Conservation (phyloP, 2,888 invertebrate species). For the Hedya salicella region DNA sequence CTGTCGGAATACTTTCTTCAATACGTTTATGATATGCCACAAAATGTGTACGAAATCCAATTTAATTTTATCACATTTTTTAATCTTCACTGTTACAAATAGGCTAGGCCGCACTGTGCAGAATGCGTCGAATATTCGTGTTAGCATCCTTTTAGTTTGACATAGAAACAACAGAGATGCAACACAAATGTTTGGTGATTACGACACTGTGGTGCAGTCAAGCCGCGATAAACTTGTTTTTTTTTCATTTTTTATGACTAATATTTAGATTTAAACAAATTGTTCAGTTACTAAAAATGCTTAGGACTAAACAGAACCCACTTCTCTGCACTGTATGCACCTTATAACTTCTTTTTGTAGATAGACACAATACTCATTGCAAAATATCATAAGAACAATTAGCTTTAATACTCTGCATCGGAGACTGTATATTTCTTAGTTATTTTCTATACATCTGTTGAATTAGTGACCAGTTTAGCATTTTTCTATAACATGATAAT, state of each 20-base stretch:
- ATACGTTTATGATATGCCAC: not conserved
- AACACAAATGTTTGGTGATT: too few species aligned
- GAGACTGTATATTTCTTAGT: conserved; percentile 57
- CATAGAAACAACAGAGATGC: too few species aligned
- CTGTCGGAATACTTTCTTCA: not conserved
- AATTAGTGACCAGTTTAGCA: conserved; percentile 49
- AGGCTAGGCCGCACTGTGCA: too few species aligned
- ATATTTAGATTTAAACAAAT: too few species aligned
- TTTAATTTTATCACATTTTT: not conserved
- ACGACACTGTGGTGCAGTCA: too few species aligned
- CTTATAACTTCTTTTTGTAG: conserved; percentile 16
- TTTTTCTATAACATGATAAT: conserved; percentile 41
- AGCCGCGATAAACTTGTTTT: too few species aligned
- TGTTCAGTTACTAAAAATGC: not conserved
- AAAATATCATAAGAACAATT: conserved; percentile 41
- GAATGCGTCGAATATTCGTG: too few species aligned
- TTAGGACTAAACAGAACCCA: conserved; percentile 4
- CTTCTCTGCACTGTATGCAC: not conserved
- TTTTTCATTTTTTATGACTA: too few species aligned
- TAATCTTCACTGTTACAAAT: not conserved
- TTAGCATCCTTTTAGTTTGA: too few species aligned
- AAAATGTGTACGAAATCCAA: not conserved
- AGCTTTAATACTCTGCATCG: conserved; percentile 47
- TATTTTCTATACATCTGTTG: conserved; percentile 55
- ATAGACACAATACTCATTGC: conserved; percentile 24